Base-by-base conservation (phyloP, 2,888 invertebrate species). In the Palloptera scutellata region DNA sequence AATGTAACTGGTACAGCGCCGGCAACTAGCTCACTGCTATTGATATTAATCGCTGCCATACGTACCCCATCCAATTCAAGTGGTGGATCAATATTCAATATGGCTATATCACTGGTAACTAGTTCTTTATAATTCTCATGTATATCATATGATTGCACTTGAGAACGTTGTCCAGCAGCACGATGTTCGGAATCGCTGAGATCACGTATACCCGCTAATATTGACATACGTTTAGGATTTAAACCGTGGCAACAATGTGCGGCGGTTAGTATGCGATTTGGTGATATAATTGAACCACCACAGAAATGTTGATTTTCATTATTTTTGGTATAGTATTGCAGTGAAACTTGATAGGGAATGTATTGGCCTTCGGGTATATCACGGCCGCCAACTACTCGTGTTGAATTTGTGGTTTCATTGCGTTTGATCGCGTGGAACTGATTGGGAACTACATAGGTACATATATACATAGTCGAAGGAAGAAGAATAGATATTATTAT, bases 31-130 rank as follows among this genome's bases (percentile, higher is more conserved):
- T 73, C 67, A 3, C 66, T 64, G 5, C 74, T 71, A 1, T 48
- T 42, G 1, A 78, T 76, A n/a, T 77, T 75, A 43, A 89, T 86
- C 0, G 85, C 76, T 2, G 82, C 78, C 0, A 88, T 83, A 1
- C 71, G 80, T 8, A 68, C 48, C 40, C 78, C 77, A 65, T 83
- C 76, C 1, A 81, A 67, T 17, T 69, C 58, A 11, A 85, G 74
- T 1, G 80, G 76, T 5, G 75, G 76, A 0, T 73, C 66, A 8
- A 84, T 76, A 45, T 68, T 77, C 9, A 84, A 67, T 13, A 85
- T 72, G 0, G 84, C 83, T 64, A 85, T 79, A 65, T 85, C 85
- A 57, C 81, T 80, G 4, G 78, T 81, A 12, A 76, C 68, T 40
- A 83, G 71, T 54, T 79, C 73, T 42, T 75, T 61, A 60, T 82